These are phyloP conservation scores for Hirudinaria manillensis DNA, from an alignment of 2,888 invertebrate species.

Conservation along the genomic window DNA sequence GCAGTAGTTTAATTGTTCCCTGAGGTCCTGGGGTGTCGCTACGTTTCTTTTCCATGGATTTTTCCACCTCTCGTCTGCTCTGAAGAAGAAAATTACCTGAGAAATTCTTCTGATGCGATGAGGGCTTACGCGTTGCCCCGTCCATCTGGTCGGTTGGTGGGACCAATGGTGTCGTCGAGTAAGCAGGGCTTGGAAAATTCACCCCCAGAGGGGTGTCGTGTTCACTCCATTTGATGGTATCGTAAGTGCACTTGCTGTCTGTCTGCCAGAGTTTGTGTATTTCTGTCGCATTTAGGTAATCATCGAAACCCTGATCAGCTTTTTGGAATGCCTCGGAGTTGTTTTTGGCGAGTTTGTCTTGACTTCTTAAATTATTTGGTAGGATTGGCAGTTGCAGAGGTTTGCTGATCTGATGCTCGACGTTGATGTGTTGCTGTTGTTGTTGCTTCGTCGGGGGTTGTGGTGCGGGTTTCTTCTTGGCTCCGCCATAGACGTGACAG, in stretches of 20 bases:
- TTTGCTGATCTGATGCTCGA: not conserved
- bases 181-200: too few species aligned
- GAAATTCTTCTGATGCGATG: too few species aligned
- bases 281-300: slow-evolving; percentile 16
- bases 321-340: not conserved
- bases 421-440: not conserved
- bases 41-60: not conserved
- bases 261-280: not conserved
- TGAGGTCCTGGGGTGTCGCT: not conserved
- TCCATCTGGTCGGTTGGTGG: too few species aligned
- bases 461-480: slow-evolving; percentile 12
- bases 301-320: not conserved
- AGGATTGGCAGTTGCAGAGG: not conserved
- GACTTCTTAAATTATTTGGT: not conserved
- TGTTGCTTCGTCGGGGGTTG: not conserved
- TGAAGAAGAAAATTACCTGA: not conserved
- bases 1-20: slow-evolving; percentile 7
- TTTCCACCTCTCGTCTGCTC: not conserved
- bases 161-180: too few species aligned
- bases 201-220: not conserved
- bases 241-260: not conserved
- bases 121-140: too few species aligned
- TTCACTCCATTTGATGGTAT: not conserved
- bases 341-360: not conserved
- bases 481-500: not conserved